Evolutionary conservation across 1,140 invertebrate species (phyloP).

Genomic region (Drosophila baimaii): DNA sequence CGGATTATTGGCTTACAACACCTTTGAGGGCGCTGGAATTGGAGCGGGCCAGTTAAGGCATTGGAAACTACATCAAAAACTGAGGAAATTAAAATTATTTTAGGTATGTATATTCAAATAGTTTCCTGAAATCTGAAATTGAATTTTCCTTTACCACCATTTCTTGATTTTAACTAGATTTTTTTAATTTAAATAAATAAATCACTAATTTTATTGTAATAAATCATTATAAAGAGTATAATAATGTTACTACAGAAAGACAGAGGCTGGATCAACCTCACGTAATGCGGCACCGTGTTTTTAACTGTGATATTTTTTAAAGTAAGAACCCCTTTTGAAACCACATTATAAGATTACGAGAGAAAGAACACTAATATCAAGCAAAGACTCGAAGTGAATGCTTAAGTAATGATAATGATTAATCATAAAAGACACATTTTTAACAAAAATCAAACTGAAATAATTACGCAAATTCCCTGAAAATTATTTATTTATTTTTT

Average conservation of each 20-base stretch:
- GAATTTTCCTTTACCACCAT: no score
- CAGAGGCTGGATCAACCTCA: background rate
- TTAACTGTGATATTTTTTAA: background rate
- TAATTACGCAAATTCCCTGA: no score
- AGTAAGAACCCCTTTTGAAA: background rate
- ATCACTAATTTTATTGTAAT: no score
- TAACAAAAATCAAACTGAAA: no score
- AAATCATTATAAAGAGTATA: no score
- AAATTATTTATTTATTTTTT: background rate
- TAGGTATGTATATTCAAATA: background rate
- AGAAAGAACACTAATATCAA: background rate
- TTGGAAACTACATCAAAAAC: background rate
- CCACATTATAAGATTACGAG: background rate
- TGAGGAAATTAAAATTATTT: background rate
- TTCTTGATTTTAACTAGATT: background rate
- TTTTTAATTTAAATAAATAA: no score
- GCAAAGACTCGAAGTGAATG: background rate
- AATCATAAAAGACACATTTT: no score
- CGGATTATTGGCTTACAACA: constrained; percentile 50
- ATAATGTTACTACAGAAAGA: no score
- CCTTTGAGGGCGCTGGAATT: constrained; percentile 37
- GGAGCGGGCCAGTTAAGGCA: constrained; percentile 15
- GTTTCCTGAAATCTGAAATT: background rate
- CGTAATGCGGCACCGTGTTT: background rate
- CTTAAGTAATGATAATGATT: background rate